Conservation (phyloP, 2,888 invertebrate species). For the Mellilla xanthometata region DNA sequence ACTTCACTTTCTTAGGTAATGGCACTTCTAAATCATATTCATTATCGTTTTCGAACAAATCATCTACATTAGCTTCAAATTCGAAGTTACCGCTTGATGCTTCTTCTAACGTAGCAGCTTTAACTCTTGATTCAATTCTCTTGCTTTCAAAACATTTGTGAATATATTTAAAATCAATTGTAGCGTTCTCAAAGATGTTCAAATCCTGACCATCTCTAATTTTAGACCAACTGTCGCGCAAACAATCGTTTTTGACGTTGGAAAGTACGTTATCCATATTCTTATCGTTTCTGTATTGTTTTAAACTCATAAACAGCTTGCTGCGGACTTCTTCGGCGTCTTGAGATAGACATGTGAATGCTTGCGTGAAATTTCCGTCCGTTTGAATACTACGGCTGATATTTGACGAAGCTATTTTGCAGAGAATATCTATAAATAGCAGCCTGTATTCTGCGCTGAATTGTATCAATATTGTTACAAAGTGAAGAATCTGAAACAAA, state of each 20-base stretch:
- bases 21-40: conserved; percentile 53
- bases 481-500: conserved; percentile 51
- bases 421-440: conserved; percentile 47
- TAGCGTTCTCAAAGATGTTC: conserved; percentile 9
- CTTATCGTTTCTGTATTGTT: conserved; percentile 28
- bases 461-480: conserved; percentile 46
- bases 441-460: conserved; percentile 52
- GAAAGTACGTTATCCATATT: conserved; percentile 38
- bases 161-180: conserved; percentile 21
- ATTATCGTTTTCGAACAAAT: conserved; percentile 47
- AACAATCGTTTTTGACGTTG: conserved; percentile 34
- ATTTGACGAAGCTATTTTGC: conserved; percentile 42
- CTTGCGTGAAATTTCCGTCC: conserved; percentile 35
- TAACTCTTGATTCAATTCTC: neutral
- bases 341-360: conserved; percentile 41
- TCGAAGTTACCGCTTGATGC: conserved; percentile 51
- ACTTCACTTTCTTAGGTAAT: conserved; percentile 56
- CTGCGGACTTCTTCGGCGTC: conserved; percentile 37
- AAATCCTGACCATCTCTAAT: conserved; percentile 26
- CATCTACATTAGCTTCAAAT: conserved; percentile 53
- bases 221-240: conserved; percentile 38
- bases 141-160: conserved; percentile 31
- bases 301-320: conserved; percentile 37
- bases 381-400: conserved; percentile 37
- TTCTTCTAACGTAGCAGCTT: conserved; percentile 8